Base-by-base conservation (phyloP, 2,888 invertebrate species). In the Pyralis farinalis region DNA sequence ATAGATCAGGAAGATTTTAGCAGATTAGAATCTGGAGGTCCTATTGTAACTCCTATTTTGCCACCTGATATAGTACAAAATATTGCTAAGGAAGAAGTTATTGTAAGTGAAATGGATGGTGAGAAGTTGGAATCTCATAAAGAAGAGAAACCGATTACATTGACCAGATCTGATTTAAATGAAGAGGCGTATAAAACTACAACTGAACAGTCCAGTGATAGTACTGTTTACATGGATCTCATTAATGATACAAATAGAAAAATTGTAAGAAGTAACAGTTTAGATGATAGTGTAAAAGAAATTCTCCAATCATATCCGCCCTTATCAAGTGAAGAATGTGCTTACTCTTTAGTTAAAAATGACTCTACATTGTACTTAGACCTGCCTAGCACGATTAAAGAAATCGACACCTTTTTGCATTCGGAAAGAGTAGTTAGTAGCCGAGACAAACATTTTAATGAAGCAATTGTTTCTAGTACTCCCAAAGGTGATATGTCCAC, bases 281-380 rank as follows among this genome's bases (percentile, higher is more conserved):
- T 63, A 42, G 61, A 63, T 40, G 47, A 51, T 44, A 58, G 63
- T 40, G 41, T 67, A 22, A 62, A 60, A 42, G 53, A 64, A 36
- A 48, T 64, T n/a, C 62, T 69, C 28, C 50, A 58, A 35, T 61
- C 63, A 6, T 68, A 61, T 41, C 49, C 73, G 22, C 67, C 71
- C 37, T 48, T 47, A 30, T 45, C 67, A 3, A 46, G 40, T 21
- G 47, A 41, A 38, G 53, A 62, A 25, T 49, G 39, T 37, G 47
- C 47, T 44, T 58, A 55, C 37, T 56, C 56, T 38, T 44, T 75
- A 12, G 43, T 63, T 7, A 70, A 63, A 47, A 71, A 77, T 51
- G 85, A 87, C 47, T 86, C 87, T 21, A 87, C 87, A 0, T 63
- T 71, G 33, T 87, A 88, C 51, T 70, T 88, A 70, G 86, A 88